phyloP scores from a whole-genome alignment of 1,140 invertebrate species.

The Chlorops oryzae region DNA sequence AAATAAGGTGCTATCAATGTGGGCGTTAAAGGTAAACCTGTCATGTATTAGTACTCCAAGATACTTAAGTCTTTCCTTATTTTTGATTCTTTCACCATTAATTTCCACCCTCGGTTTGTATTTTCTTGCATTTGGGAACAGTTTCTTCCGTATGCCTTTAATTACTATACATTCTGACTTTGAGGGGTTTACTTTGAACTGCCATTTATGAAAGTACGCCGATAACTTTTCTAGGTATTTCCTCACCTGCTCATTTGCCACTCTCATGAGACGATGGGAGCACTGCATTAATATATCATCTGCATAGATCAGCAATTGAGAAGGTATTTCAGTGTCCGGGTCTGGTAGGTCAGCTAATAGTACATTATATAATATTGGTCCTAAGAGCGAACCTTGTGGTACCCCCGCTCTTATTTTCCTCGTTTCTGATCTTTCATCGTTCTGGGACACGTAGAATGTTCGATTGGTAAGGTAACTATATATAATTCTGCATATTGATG shows the following conservation, averaged over 20 bases:
- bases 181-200: slow-evolving; percentile 2
- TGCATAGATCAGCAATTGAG: background rate
- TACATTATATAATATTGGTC: slow-evolving; percentile 1
- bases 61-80: background rate
- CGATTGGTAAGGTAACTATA: background rate
- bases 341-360: background rate
- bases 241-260: background rate
- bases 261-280: background rate
- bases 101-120: background rate
- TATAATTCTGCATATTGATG: background rate
- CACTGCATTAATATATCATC: slow-evolving; percentile 1
- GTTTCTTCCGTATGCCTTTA: too few relatives aligned
- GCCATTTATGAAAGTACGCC: background rate
- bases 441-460: background rate
- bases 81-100: background rate
- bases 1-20: background rate
- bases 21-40: background rate
- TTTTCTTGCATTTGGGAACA: too few relatives aligned
- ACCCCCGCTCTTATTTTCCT: background rate
- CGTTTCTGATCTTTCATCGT: background rate
- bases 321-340: background rate
- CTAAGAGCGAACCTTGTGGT: slow-evolving; percentile 1
- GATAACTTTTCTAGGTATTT: background rate
- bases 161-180: too few relatives aligned
- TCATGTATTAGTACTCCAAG: background rate